Percentiles rank a stretch among this genome's conserved stretches.
phyloP scores from a whole-genome alignment of 2,888 invertebrate genomes.

The Kuschelorhynchus macadamiae region DNA sequence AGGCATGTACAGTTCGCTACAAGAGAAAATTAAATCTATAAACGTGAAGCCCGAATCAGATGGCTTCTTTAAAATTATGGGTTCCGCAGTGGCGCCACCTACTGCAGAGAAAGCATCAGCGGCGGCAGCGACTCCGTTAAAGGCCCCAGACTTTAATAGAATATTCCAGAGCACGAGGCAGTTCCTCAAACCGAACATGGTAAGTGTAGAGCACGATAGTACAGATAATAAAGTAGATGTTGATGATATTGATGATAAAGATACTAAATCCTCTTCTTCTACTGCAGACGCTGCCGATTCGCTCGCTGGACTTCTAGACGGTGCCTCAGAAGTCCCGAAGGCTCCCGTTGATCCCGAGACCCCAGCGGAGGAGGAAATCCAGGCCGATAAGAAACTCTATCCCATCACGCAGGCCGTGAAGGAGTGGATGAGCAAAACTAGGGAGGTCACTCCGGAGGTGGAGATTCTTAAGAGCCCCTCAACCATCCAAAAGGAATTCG shows the following conservation, averaged over 20 bases:
- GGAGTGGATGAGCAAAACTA: conserved; percentile 72
- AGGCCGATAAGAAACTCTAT: conserved; percentile 56
- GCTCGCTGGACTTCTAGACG: conserved; percentile 57
- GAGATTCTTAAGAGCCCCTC: conserved; percentile 67
- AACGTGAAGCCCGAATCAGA: conserved; percentile 61
- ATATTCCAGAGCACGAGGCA: conserved; percentile 54
- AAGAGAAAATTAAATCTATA: conserved; percentile 64
- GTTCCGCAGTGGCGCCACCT: conserved; percentile 18
- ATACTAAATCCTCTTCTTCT: conserved; percentile 49
- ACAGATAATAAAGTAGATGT: conserved; percentile 50
- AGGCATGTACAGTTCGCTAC: conserved; percentile 65
- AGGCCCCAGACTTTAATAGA: conserved; percentile 60
- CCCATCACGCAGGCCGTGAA: conserved; percentile 75
- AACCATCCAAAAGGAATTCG: conserved; percentile 63
- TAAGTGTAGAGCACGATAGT: conserved; percentile 58
- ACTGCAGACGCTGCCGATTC: conserved; percentile 51
- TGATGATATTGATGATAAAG: conserved; percentile 45
- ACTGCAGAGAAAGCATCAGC: conserved; percentile 51
- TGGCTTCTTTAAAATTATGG: conserved; percentile 63
- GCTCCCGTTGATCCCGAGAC: conserved; percentile 22
- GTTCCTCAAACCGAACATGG: conserved; percentile 53
- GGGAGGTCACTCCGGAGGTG: conserved; percentile 67
- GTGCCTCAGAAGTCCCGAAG: conserved; percentile 36
- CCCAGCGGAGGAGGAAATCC: conserved; percentile 18
- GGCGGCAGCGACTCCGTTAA: conserved; percentile 47